A percentile compares a stretch with the other conserved stretches of the same genome.
phyloP scores from a whole-genome alignment of 2,113 vertebrate species.

The Ardeotis arabs region DNA sequence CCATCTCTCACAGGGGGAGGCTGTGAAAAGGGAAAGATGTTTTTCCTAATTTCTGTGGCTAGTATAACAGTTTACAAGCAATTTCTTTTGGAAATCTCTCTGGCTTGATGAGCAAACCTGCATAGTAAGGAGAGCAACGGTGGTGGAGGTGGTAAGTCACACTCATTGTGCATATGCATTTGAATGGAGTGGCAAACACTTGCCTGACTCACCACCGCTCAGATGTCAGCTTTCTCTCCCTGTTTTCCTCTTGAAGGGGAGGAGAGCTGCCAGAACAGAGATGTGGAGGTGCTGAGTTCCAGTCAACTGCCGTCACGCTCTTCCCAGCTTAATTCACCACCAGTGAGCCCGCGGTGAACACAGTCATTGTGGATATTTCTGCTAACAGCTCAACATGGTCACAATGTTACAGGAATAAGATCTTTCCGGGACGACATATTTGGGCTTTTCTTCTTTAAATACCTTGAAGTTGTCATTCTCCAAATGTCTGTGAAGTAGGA shows the following conservation, averaged over 20 bases:
- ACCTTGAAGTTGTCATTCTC: neutral
- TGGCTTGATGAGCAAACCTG: conserved; percentile 12
- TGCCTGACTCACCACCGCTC: conserved; percentile 46
- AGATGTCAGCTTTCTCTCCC: conserved; percentile 30
- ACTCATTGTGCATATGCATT: conserved; percentile 32
- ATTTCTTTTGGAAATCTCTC: conserved; percentile 13
- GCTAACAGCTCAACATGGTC: neutral
- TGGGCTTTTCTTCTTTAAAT: conserved; percentile 25
- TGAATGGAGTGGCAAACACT: conserved; percentile 51
- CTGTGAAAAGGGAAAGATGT: neutral
- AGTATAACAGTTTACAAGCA: neutral
- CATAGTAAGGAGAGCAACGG: conserved; percentile 30
- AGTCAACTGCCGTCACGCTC: conserved; percentile 16
- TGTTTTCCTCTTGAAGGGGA: conserved; percentile 46
- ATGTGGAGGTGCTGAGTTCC: neutral
- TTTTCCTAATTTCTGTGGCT: neutral
- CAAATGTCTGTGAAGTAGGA: neutral
- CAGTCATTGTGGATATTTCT: neutral
- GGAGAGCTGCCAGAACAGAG: conserved; percentile 43
- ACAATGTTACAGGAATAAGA: neutral
- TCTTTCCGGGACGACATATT: neutral
- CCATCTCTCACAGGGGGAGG: neutral
- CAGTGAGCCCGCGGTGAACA: neutral
- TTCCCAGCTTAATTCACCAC: neutral
- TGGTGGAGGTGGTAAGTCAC: conserved; percentile 26